A percentile compares a stretch with the other conserved stretches of the same genome.
Evolutionary conservation across 1,140 invertebrate genomes (phyloP).

Genomic region (Anthonomus grandis): DNA sequence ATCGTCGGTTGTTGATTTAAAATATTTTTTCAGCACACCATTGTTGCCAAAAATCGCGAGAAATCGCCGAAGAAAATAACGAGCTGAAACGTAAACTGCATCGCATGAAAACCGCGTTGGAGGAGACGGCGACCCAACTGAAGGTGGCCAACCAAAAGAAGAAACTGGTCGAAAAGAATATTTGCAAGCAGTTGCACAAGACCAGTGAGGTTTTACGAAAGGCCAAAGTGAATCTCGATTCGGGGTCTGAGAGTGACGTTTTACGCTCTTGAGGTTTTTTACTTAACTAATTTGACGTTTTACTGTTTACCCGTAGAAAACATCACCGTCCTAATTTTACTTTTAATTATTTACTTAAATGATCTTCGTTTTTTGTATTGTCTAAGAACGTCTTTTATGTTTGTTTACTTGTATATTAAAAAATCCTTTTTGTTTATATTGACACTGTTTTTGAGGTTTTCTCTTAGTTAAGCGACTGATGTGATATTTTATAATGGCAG

Average conservation of each 20-base stretch:
- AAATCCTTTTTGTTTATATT: no score
- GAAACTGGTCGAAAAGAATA: constrained; percentile 57
- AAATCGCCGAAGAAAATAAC: constrained; percentile 57
- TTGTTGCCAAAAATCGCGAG: constrained; percentile 44
- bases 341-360: no score
- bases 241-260: constrained; percentile 46
- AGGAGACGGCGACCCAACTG: constrained; percentile 57
- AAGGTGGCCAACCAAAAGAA: constrained; percentile 58
- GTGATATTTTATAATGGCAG: no score
- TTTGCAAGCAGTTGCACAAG: constrained; percentile 62
- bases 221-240: constrained; percentile 55
- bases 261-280: no score
- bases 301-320: no score
- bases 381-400: no score
- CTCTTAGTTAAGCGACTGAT: no score
- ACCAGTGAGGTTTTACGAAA: constrained; percentile 60
- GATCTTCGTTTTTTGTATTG: no score
- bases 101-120: constrained; percentile 56
- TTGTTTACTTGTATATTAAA: no score
- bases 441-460: no score
- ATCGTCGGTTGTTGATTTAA: not conserved
- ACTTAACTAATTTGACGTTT: no score
- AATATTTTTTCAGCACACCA: constrained; percentile 32
- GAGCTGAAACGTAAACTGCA: constrained; percentile 55
- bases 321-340: no score